These are phyloP conservation scores for Helicoverpa assulta DNA, from an alignment of 2,888 invertebrate species.

Conservation along the genomic window DNA sequence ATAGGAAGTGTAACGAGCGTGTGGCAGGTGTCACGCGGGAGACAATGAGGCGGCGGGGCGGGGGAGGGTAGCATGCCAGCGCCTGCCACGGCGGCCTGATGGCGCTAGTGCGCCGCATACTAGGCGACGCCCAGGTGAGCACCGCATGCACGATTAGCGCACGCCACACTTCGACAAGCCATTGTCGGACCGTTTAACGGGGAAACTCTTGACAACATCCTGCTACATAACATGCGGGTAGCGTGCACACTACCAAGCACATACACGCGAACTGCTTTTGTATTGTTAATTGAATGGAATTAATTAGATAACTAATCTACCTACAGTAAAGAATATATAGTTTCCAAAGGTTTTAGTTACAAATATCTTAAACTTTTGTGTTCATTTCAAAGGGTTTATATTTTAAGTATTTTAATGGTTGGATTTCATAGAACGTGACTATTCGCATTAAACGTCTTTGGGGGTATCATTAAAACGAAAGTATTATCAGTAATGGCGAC, in stretches of 20 bases:
- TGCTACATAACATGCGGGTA: slow-evolving; percentile 56
- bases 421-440: not conserved
- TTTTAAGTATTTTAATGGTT: not conserved
- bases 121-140: slow-evolving; percentile 95
- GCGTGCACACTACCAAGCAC: slow-evolving; percentile 41
- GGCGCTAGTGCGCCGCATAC: slow-evolving; percentile 96
- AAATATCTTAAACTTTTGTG: slow-evolving; percentile 9
- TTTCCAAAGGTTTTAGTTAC: slow-evolving; percentile 5
- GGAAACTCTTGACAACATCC: slow-evolving; percentile 59
- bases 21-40: slow-evolving; percentile 72
- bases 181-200: slow-evolving; percentile 61
- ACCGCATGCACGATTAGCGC: slow-evolving; percentile 65
- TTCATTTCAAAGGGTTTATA: no score
- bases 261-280: slow-evolving; percentile 48
- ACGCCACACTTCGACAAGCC: slow-evolving; percentile 60
- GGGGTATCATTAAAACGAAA: slow-evolving; percentile 59
- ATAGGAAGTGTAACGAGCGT: slow-evolving; percentile 65
- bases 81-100: slow-evolving; percentile 93
- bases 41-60: slow-evolving; percentile 78
- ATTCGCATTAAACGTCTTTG: not conserved
- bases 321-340: slow-evolving; percentile 13
- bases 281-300: slow-evolving; percentile 43
- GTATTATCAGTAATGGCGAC: slow-evolving; percentile 70
- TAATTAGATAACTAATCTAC: slow-evolving; percentile 19
- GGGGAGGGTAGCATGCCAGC: slow-evolving; percentile 89